Evolutionary conservation across 1,140 invertebrate species (phyloP).

Genomic region (Orchesella cincta): DNA sequence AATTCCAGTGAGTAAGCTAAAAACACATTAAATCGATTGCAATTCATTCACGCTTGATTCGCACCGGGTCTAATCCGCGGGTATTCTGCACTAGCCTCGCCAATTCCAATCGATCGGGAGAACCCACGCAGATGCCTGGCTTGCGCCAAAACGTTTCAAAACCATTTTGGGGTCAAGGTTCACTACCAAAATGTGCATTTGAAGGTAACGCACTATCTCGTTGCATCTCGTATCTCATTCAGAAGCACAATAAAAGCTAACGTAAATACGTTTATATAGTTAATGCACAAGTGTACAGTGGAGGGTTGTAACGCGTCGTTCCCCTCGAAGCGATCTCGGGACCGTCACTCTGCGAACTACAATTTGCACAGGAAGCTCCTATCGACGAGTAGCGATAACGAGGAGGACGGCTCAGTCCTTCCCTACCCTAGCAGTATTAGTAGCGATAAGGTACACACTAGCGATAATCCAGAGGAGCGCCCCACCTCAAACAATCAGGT

Average conservation of each 20-base stretch:
- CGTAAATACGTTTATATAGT: conserved; percentile 42
- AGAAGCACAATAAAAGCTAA: conserved; percentile 3
- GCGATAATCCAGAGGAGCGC: too few species aligned
- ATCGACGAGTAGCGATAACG: conserved; percentile 61
- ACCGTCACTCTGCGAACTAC: conserved; percentile 88
- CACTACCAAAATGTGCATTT: conserved; percentile 95
- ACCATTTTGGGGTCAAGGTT: conserved; percentile 91
- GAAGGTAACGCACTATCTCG: too few species aligned
- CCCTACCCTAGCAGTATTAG: not conserved
- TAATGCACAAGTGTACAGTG: conserved; percentile 94
- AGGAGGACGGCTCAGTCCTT: not conserved
- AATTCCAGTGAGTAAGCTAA: not conserved
- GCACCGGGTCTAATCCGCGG: not conserved
- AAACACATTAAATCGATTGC: not conserved
- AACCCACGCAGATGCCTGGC: conserved; percentile 83
- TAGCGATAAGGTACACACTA: not conserved
- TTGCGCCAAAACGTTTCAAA: conserved; percentile 93
- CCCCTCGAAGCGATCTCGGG: conserved; percentile 88
- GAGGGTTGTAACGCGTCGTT: conserved; percentile 95
- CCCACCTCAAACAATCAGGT: conserved; percentile 21
- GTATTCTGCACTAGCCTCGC: not conserved
- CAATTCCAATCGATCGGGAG: too few species aligned
- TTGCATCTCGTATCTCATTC: too few species aligned
- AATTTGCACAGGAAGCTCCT: conserved; percentile 87
- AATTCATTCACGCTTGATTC: not conserved